Percentiles rank a stretch among this genome's conserved stretches.
Evolutionary conservation across 2,888 invertebrate genomes (phyloP).

Genomic region (Synanthedon myopaeformis): DNA sequence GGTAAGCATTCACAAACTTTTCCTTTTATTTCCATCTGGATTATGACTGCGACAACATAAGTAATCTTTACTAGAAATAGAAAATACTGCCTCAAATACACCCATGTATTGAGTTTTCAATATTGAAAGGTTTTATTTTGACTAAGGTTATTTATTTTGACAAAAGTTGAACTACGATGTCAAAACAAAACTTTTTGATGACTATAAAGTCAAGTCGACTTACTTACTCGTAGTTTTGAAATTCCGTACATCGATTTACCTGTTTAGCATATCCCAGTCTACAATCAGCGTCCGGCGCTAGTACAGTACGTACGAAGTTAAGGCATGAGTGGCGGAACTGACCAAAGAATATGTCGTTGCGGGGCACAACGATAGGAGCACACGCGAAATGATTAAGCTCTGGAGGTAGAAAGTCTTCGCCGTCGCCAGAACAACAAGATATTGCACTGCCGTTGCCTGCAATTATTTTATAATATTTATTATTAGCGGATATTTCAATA

Average conservation of each 20-base stretch:
- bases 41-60: no score
- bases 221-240: background rate
- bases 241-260: conserved; percentile 33
- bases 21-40: no score
- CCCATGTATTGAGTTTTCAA: no score
- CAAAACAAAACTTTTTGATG: background rate
- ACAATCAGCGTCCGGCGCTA: conserved; percentile 76
- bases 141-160: no score
- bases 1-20: no score
- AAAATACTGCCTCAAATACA: no score
- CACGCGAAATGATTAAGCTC: conserved; percentile 76
- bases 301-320: conserved; percentile 78
- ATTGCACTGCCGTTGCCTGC: conserved; percentile 77
- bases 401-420: conserved; percentile 56
- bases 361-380: conserved; percentile 72
- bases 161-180: no score
- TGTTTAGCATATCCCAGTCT: conserved; percentile 78
- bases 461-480: background rate
- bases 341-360: conserved; percentile 72
- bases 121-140: no score
- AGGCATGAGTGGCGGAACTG: conserved; percentile 73
- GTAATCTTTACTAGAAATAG: no score
- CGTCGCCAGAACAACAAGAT: conserved; percentile 77
- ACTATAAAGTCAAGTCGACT: background rate
- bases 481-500: no score